Conservation (phyloP, 2,113 vertebrate species). For the Platycercus adscitus region DNA sequence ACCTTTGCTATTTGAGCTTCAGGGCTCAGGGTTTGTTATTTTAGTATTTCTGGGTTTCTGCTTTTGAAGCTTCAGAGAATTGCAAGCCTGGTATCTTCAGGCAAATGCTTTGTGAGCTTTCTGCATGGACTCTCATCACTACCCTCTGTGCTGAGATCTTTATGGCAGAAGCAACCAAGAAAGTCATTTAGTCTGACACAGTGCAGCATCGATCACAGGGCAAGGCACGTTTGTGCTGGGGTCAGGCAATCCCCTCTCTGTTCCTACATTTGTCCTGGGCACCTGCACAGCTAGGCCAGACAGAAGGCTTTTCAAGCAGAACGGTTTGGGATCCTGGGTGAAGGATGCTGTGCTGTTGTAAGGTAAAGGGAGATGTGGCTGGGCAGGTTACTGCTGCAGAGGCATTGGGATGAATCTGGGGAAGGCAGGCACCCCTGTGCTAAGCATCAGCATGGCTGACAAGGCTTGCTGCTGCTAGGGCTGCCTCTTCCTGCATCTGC, state of each 20-base stretch:
- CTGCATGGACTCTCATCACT: neutral
- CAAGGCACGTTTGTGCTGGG: rapidly evolving
- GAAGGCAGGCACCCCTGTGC: neutral
- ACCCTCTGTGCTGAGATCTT: neutral
- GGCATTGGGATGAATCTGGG: neutral
- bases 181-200: neutral
- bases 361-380: neutral
- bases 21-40: neutral
- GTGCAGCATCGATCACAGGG: neutral
- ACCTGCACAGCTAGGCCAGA: neutral
- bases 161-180: neutral
- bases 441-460: too few relatives aligned
- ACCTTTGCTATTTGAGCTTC: neutral
- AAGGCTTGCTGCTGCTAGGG: neutral
- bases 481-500: neutral
- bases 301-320: neutral
- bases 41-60: neutral
- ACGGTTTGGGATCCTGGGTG: neutral
- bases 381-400: neutral
- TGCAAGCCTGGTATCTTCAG: neutral
- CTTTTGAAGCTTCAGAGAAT: neutral
- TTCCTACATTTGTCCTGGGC: neutral
- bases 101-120: neutral
- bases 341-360: neutral
- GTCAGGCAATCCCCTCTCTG: neutral